phyloP scores from a whole-genome alignment of 2,888 invertebrate species.

The Rhamnusium bicolor region DNA sequence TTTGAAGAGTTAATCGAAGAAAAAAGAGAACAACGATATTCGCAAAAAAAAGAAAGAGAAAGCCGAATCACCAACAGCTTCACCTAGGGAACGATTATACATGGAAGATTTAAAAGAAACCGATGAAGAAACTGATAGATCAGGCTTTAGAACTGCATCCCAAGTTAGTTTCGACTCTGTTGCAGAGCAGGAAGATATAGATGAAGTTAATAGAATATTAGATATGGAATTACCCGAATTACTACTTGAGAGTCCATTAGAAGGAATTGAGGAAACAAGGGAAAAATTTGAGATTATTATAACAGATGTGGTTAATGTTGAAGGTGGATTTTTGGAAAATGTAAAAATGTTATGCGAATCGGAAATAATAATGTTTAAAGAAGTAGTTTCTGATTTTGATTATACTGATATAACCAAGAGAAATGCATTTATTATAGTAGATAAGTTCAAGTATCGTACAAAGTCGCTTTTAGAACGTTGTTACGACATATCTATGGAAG shows the following conservation, averaged over 20 bases:
- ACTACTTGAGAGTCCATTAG: constrained; percentile 70
- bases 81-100: not conserved
- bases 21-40: constrained; percentile 61
- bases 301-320: constrained; percentile 70
- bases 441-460: constrained; percentile 70
- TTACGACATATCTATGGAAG: constrained; percentile 72
- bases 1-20: constrained; percentile 62
- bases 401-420: constrained; percentile 61
- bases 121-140: constrained; percentile 17
- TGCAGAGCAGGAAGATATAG: constrained; percentile 72
- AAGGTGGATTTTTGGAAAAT: constrained; percentile 70
- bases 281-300: constrained; percentile 72
- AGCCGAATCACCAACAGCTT: not conserved
- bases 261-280: constrained; percentile 71
- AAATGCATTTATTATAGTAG: constrained; percentile 59
- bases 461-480: constrained; percentile 75
- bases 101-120: constrained; percentile 21
- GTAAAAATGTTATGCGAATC: constrained; percentile 68
- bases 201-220: constrained; percentile 68
- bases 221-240: constrained; percentile 70
- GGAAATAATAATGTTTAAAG: constrained; percentile 71
- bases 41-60: constrained; percentile 52
- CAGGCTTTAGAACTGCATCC: constrained; percentile 43
- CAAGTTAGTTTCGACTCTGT: constrained; percentile 69
- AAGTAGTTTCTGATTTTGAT: constrained; percentile 69